Base-by-base conservation (phyloP, 2,888 invertebrate species). In the Apomyelois bistriatella region DNA sequence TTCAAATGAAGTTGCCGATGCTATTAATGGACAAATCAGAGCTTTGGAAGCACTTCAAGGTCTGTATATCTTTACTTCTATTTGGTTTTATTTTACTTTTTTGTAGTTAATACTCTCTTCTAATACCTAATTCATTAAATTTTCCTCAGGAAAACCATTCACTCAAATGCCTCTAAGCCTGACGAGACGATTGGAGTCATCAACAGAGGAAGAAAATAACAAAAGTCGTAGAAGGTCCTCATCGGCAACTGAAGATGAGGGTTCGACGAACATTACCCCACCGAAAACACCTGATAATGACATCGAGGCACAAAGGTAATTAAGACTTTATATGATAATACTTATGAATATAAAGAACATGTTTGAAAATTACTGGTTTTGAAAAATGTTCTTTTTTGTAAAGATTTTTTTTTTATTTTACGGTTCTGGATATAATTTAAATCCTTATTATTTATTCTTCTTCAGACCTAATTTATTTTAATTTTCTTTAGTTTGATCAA, bases 31-130 rank as follows among this genome's bases (percentile, higher is more conserved):
- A 68, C 93, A 94, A 76, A 91, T 94, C 53, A 76, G 90, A 60
- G 94, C 94, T 48, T 91, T 94, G 63, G 93, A 93, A 73, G 94
- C 94, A 60, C 93, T 94, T 71, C 92, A 93, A 85, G 94, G 94
- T 93, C 75, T 91, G 91, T 77, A 22, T 13, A 12, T 30, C 58
- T 48, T 22, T 22, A 22, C 2, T 22, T 22, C 22, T 22, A 3
- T 22, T 2, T 22, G 5, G 2, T 5, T 22, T 22, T 22, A 5
- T 3, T 5, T 22, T 22, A 22, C 22, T 5, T 22, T 22, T 22
- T 22, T 22, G 2, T 5, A 22, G 22, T n/a, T n/a, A n/a, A n/a
- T n/a, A n/a, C n/a, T n/a, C n/a, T n/a, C n/a, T n/a, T n/a, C n/a
- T n/a, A n/a, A n/a, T n/a, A n/a, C n/a, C n/a, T n/a, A n/a, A n/a